These are phyloP conservation scores for Centroberyx gerrardi DNA, from an alignment of 2,797 vertebrate species.

Conservation along the genomic window DNA sequence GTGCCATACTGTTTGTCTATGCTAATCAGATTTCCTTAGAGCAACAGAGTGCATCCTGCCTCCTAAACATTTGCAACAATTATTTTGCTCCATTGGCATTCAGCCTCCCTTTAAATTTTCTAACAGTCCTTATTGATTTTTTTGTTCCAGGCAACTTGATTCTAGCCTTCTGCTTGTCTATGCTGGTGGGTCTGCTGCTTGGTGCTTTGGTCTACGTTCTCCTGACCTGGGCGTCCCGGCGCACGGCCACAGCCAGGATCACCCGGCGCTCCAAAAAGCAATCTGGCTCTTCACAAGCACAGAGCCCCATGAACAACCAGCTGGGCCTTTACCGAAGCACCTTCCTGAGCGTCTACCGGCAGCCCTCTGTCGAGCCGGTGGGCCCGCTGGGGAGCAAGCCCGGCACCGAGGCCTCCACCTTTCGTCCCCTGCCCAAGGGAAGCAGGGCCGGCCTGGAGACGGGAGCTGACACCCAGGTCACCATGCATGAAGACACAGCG, in stretches of 20 bases:
- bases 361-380: slow-evolving; percentile 92
- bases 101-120: slow-evolving; percentile 17
- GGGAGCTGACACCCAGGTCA: slow-evolving; percentile 84
- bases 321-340: slow-evolving; percentile 93
- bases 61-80: slow-evolving; percentile 26
- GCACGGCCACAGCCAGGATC: slow-evolving; percentile 91
- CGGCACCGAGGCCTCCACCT: slow-evolving; percentile 91
- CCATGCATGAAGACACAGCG: slow-evolving; percentile 78
- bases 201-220: slow-evolving; percentile 92
- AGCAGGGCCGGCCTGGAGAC: slow-evolving; percentile 82
- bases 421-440: slow-evolving; percentile 90
- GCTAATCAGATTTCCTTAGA: not conserved
- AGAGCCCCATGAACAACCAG: slow-evolving; percentile 73
- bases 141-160: slow-evolving; percentile 88
- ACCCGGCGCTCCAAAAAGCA: slow-evolving; percentile 87
- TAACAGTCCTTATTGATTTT: slow-evolving; percentile 30
- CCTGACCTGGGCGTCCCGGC: slow-evolving; percentile 90
- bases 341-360: slow-evolving; percentile 92
- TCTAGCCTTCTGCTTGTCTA: slow-evolving; percentile 93
- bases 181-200: slow-evolving; percentile 91
- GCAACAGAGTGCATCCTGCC: not conserved
- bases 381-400: slow-evolving; percentile 93
- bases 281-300: slow-evolving; percentile 69
- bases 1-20: not conserved
- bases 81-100: slow-evolving; percentile 20